phyloP scores from a whole-genome alignment of 2,797 vertebrate species.

The Buceros bicornis region DNA sequence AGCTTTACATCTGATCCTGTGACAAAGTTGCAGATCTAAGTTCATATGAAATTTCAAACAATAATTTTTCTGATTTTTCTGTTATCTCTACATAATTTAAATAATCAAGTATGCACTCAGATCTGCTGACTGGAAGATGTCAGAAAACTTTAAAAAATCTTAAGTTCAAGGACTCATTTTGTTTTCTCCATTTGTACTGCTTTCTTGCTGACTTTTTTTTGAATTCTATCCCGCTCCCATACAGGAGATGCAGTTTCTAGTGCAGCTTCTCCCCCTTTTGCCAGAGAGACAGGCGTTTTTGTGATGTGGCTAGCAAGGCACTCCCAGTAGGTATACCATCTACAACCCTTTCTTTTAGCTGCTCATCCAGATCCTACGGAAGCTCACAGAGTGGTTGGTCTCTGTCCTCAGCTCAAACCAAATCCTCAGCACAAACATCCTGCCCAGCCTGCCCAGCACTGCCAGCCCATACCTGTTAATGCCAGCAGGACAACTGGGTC shows the following conservation, averaged over 20 bases:
- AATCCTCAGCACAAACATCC: background rate
- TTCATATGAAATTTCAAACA: background rate
- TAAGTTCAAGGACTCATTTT: background rate
- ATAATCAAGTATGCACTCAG: background rate
- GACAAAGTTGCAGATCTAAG: background rate
- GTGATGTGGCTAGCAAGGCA: background rate
- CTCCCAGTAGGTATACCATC: background rate
- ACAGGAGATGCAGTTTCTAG: background rate
- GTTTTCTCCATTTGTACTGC: background rate
- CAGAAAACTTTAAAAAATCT: background rate
- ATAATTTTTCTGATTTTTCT: background rate
- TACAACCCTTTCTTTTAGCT: background rate
- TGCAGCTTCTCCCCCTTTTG: background rate
- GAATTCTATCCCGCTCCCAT: background rate
- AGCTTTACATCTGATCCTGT: background rate
- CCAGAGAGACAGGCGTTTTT: background rate
- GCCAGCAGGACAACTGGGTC: background rate
- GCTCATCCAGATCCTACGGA: background rate
- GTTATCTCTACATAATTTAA: background rate
- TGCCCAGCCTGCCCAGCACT: no score
- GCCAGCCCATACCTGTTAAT: rapidly evolving
- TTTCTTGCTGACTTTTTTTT: background rate
- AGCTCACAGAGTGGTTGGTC: background rate
- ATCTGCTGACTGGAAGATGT: background rate
- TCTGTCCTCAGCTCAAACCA: background rate